These are phyloP conservation scores for Naja naja DNA, from an alignment of 2,113 vertebrate genomes.

Conservation along the genomic window DNA sequence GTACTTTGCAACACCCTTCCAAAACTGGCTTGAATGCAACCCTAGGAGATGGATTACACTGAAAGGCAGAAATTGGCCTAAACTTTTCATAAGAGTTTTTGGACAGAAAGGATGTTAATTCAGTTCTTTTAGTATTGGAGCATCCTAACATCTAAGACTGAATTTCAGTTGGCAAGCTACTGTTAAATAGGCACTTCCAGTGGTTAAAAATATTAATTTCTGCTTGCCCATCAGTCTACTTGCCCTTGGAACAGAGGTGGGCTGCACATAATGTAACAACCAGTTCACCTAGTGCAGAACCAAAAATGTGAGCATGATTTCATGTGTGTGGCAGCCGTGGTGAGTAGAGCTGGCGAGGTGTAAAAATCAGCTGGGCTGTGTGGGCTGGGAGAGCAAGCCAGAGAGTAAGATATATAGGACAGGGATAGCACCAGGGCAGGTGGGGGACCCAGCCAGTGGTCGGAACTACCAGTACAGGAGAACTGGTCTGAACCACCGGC, in stretches of 20 bases:
- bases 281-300: too few species aligned
- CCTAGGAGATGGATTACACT: not conserved
- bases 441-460: too few species aligned
- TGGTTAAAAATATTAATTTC: not conserved
- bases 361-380: too few species aligned
- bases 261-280: too few species aligned
- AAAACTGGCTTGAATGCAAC: not conserved
- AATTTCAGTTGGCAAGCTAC: not conserved
- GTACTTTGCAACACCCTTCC: not conserved
- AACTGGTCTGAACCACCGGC: too few species aligned
- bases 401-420: too few species aligned
- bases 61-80: not conserved
- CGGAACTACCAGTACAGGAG: too few species aligned
- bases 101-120: not conserved
- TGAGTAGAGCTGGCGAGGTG: too few species aligned
- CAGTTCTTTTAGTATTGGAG: not conserved
- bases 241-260: not conserved
- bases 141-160: not conserved
- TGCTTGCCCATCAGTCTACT: not conserved
- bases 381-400: too few species aligned
- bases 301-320: too few species aligned
- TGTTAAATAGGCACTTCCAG: not conserved
- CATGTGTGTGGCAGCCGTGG: too few species aligned
- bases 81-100: not conserved
- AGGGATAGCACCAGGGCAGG: too few species aligned